Evolutionary conservation across 1,140 invertebrate species (phyloP).

Genomic region (Drosophila orosa): DNA sequence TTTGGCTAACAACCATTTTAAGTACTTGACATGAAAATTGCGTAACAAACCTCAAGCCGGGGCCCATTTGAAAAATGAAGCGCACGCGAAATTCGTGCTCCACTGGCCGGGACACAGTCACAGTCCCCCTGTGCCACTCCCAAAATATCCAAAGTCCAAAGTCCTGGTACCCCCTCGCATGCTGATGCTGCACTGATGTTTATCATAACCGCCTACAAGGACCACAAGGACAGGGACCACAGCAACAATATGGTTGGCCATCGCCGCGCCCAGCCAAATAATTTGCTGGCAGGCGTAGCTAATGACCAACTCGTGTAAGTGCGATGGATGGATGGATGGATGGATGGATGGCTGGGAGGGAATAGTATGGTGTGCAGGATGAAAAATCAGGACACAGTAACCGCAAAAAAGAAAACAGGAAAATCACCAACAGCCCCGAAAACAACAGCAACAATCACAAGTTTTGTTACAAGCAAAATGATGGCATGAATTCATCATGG

Average conservation of each 20-base stretch:
- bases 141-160: conserved; percentile 4
- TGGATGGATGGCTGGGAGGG: conserved; percentile 49
- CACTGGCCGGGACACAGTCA: conserved; percentile 20
- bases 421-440: conserved; percentile 8
- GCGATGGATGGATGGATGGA: conserved; percentile 51
- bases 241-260: conserved; percentile 67
- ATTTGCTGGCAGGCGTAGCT: conserved; percentile 77
- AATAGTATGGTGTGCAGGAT: conserved; percentile 24
- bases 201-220: conserved; percentile 74
- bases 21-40: conserved; percentile 76
- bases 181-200: conserved; percentile 64
- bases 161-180: conserved; percentile 6
- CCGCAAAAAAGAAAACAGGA: conserved; percentile 33
- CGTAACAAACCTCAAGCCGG: conserved; percentile 47
- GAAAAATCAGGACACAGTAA: conserved; percentile 68
- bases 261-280: conserved; percentile 67
- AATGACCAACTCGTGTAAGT: conserved; percentile 79
- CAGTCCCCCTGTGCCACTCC: background rate
- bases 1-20: conserved; percentile 58
- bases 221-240: conserved; percentile 49
- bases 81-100: conserved; percentile 62
- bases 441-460: conserved; percentile 71
- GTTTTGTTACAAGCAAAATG: conserved; percentile 77
- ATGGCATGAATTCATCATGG: conserved; percentile 80
- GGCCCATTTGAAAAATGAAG: conserved; percentile 63